Conservation (phyloP, 2,888 invertebrate species). For the Penaeus monodon region DNA sequence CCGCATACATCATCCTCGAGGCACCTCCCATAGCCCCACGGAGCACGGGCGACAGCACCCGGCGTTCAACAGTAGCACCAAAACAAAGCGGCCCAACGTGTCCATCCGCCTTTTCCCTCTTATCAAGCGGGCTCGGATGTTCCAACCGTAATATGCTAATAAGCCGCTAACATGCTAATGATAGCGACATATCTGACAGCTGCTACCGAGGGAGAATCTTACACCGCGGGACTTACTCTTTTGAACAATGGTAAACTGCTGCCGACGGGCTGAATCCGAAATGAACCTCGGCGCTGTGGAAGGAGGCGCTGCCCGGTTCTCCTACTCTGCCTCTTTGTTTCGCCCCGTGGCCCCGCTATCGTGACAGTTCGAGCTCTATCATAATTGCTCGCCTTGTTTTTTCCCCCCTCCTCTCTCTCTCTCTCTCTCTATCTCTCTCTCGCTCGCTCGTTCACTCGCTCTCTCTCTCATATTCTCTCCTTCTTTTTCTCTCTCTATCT, state of each 20-base stretch:
- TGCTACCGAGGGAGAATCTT: too few relatives aligned
- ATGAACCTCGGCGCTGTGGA: too few relatives aligned
- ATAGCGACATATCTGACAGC: slow-evolving; percentile 34
- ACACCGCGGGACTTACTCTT: too few relatives aligned
- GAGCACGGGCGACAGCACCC: too few relatives aligned
- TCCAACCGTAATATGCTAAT: slow-evolving; percentile 37
- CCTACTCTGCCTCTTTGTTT: too few relatives aligned
- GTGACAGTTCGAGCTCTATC: neutral
- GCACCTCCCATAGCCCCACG: too few relatives aligned
- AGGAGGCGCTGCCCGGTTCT: too few relatives aligned
- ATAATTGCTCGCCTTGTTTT: neutral
- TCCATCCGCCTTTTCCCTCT: neutral
- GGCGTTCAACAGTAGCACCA: too few relatives aligned
- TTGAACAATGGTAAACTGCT: too few relatives aligned
- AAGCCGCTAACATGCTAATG: slow-evolving; percentile 42
- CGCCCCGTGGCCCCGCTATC: neutral
- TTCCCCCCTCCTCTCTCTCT: slow-evolving; percentile 18
- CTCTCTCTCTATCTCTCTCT: neutral
- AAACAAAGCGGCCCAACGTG: too few relatives aligned
- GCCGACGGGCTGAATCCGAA: too few relatives aligned
- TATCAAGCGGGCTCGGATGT: slow-evolving; percentile 26
- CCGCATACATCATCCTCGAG: too few relatives aligned
- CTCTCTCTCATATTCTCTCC: neutral
- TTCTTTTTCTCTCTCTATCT: neutral
- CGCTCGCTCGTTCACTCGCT: neutral